Conservation (phyloP, 1,140 invertebrate genomes). For the Belonocnema kinseyi region DNA sequence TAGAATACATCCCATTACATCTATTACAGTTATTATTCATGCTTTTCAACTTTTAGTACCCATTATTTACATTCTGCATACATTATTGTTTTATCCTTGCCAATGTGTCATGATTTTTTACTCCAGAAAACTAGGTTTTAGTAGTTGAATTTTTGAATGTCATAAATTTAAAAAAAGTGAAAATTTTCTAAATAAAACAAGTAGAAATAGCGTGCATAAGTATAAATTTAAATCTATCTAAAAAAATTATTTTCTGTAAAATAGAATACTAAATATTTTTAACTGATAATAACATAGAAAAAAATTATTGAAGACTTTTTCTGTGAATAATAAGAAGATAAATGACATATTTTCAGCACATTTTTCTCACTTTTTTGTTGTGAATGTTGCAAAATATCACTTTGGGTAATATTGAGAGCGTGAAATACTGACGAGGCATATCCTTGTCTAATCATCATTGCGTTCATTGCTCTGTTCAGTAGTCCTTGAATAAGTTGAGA, state of each 20-base stretch:
- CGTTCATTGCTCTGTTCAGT: too few relatives aligned
- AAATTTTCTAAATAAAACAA: too few relatives aligned
- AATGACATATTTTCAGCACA: background rate
- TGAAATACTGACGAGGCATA: slow-evolving; percentile 7
- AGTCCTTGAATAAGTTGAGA: too few relatives aligned
- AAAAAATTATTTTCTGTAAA: too few relatives aligned
- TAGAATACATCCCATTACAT: slow-evolving; percentile 3
- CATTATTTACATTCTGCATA: background rate
- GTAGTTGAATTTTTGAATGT: too few relatives aligned
- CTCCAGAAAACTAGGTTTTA: background rate
- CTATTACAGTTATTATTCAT: background rate
- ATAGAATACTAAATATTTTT: too few relatives aligned
- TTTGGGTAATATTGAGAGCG: background rate
- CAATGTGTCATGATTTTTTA: background rate
- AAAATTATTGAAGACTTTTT: background rate
- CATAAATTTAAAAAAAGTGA: too few relatives aligned
- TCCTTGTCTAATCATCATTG: too few relatives aligned
- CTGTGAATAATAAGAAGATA: background rate
- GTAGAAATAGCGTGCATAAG: too few relatives aligned
- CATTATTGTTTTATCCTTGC: background rate
- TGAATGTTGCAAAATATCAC: background rate
- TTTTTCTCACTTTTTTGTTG: background rate
- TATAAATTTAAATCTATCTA: too few relatives aligned
- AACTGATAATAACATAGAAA: too few relatives aligned
- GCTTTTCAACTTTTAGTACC: slow-evolving; percentile 8